Evolutionary conservation across 2,888 invertebrate species (phyloP).

Genomic region (Eilema caniola): DNA sequence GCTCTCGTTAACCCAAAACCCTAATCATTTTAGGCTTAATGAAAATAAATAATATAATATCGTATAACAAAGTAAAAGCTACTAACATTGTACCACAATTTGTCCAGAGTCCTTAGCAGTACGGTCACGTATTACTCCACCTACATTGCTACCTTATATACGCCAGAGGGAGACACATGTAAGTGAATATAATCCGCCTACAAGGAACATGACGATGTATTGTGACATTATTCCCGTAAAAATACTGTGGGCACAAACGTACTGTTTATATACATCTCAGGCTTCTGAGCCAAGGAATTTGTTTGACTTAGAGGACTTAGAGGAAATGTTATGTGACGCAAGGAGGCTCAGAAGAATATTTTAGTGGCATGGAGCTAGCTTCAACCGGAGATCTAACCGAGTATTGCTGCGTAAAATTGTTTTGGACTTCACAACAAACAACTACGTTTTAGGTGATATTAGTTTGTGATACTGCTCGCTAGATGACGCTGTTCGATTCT

Average conservation of each 20-base stretch:
- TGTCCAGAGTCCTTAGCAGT: not conserved
- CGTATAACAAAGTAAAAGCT: not conserved
- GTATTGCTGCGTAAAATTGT: not conserved
- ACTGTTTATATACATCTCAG: not conserved
- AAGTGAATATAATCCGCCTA: constrained; percentile 12
- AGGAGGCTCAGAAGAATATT: not conserved
- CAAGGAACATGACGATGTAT: constrained; percentile 10
- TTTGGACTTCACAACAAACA: not conserved
- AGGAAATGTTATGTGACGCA: not conserved
- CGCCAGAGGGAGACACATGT: not conserved
- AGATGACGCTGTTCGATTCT: no score
- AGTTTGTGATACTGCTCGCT: no score
- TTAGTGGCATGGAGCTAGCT: not conserved
- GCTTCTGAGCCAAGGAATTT: not conserved
- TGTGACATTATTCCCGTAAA: constrained; percentile 9
- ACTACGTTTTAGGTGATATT: no score
- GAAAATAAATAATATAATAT: not conserved
- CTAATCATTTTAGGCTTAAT: not conserved
- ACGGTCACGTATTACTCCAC: constrained; percentile 4
- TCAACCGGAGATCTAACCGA: not conserved
- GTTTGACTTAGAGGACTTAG: not conserved
- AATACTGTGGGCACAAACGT: not conserved
- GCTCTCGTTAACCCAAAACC: not conserved
- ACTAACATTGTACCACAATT: constrained; percentile 5
- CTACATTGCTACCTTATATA: not conserved